Evolutionary conservation across 2,113 vertebrate species (phyloP), one percentile per base, ranked within the genome.

Genomic region (Strigops habroptila): DNA sequence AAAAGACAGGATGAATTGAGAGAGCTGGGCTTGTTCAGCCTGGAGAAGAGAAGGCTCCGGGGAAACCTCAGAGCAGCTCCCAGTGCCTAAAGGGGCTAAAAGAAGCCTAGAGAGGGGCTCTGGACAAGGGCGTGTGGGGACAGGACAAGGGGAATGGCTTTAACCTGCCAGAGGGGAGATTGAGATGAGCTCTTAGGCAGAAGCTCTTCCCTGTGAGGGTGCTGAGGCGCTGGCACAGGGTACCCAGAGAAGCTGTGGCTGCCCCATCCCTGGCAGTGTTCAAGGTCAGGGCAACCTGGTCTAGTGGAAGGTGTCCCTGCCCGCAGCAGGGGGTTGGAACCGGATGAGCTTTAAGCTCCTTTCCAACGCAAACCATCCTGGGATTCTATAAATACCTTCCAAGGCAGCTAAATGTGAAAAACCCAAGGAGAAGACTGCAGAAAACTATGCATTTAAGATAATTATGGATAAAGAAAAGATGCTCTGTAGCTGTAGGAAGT

Each of bases 261-360:
- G 39, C 39, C 39, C 39, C 39, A 39, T 39, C 39, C 39, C 39
- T 39, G 39, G 39, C 39, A 39, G 39, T 39, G 39, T 39, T 39
- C 39, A 39, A 39, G 39, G 11, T 11, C 39, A 39, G 39, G 39
- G 53, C 53, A 55, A 33, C 11, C 31, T 55, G 31, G 31, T 57
- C 53, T 13, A 57, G 53, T 57, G 31, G 55, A 57, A 21, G 55
- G 55, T 6, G 55, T n/a, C 31, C 31, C 12, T 57, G 53, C 12
- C 31, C 2, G 1, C 22, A 18, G 55, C 12, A n/a, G 55, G 12
- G 12, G 31, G 55, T 3, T 57, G 31, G 31, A n/a, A 0, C 19
- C 9, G 31, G 55, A n/a, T 2, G 31, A 57, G 55, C 55, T 57
- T 57, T 57, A 14, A 21, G 55, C 5, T 57, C 55, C 31, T 21